Evolutionary conservation across 2,797 vertebrate genomes (phyloP).

Genomic region (Percopsis omiscomaycus): DNA sequence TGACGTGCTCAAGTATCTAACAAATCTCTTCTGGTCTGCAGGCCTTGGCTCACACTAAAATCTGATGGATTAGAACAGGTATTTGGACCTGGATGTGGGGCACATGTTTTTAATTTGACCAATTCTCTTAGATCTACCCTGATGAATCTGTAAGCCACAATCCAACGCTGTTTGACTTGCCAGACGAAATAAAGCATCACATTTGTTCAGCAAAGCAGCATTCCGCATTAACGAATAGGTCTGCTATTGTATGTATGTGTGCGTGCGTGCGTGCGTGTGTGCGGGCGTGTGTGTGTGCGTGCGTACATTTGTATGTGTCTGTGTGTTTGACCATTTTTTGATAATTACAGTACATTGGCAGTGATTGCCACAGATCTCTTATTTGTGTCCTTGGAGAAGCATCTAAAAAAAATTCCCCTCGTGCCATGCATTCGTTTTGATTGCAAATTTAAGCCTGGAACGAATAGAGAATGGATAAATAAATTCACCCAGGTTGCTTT

Average conservation of each 20-base stretch:
- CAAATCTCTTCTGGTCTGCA: conserved; percentile 21
- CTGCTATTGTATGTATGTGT: not conserved
- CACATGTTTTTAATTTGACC: conserved; percentile 64
- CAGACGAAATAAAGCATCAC: conserved; percentile 64
- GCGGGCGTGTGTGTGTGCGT: conserved; percentile 18
- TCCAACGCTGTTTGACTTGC: conserved; percentile 61
- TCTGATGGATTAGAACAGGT: conserved; percentile 64
- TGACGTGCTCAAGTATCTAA: conserved; percentile 11
- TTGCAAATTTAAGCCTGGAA: conserved; percentile 19
- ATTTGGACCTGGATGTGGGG: conserved; percentile 52
- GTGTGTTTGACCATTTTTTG: conserved; percentile 32
- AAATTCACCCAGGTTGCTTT: conserved; percentile 9
- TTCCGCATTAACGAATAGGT: conserved; percentile 59
- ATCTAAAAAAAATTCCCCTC: conserved; percentile 38
- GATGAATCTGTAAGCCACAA: conserved; percentile 64
- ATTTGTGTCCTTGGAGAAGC: conserved; percentile 36
- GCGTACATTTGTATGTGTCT: not conserved
- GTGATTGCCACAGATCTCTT: conserved; percentile 29
- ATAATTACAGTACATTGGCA: conserved; percentile 36
- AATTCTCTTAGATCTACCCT: conserved; percentile 57
- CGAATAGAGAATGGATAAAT: not conserved
- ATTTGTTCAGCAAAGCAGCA: conserved; percentile 46
- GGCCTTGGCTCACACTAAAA: conserved; percentile 43
- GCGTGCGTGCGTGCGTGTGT: conserved; percentile 18
- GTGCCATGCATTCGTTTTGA: conserved; percentile 27